These are phyloP conservation scores for Eulemur rubriventer DNA, from an alignment of 2,797 vertebrate genomes.

Conservation along the genomic window DNA sequence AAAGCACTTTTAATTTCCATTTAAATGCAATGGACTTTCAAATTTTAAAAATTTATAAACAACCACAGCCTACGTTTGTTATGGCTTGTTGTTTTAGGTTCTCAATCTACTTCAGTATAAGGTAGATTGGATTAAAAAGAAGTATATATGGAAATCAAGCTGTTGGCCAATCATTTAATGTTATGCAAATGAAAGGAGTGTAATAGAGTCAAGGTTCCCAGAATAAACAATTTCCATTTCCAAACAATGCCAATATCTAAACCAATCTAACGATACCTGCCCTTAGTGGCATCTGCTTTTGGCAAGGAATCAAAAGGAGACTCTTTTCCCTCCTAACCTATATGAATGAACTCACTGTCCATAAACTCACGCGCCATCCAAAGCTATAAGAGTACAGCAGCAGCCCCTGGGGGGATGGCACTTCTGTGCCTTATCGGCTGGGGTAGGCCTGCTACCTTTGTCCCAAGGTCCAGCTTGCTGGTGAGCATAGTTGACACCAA, in stretches of 20 bases:
- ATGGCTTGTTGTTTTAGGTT: neutral
- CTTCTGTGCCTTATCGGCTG: neutral
- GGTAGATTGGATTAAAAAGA: neutral
- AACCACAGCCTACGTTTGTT: neutral
- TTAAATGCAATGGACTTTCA: neutral
- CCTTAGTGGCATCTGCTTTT: neutral
- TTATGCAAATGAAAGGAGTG: neutral
- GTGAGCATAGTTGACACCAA: neutral
- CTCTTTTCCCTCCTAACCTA: neutral
- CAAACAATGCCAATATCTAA: neutral
- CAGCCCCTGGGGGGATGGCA: neutral
- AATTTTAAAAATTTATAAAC: conserved; percentile 7
- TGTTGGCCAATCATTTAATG: neutral
- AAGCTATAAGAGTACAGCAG: neutral
- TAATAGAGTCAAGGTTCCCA: neutral
- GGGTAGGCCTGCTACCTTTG: neutral
- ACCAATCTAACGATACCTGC: neutral
- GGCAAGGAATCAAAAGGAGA: neutral
- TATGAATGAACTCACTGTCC: neutral
- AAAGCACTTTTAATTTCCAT: no score
- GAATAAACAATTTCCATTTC: conserved; percentile 14
- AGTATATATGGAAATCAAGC: neutral
- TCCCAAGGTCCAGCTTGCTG: neutral
- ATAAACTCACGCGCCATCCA: neutral
- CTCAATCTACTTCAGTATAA: neutral